Base-by-base conservation (phyloP, 2,113 vertebrate genomes). In the Axis porcinus region DNA sequence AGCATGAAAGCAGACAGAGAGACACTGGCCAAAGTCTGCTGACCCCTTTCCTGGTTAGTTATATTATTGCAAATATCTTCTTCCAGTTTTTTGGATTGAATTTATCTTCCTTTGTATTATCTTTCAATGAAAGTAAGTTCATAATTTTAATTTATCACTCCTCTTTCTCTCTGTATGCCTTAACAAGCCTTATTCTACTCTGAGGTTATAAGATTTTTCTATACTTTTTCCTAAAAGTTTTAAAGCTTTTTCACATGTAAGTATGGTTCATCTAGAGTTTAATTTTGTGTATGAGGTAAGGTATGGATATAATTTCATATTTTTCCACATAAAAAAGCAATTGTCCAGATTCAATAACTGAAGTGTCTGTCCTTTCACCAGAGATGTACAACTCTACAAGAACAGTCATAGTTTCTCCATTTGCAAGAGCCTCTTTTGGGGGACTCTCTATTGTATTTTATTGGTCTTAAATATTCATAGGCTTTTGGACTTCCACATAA, bases 401-500 rank as follows among this genome's bases (percentile, higher is more conserved):
- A 52, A 19, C 0, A 33, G 54, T 12, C 2, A 28, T 1, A 23
- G 14, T n/a, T 52, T 47, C 36, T 28, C 8, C 33, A 25, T 21
- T 16, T 21, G 4, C 50, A 4, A 52, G 33, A 70, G 52, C 43
- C 45, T 64, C 62, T 52, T 47, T 50, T 7, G 16, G 36, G 47
- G 45, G 33, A 6, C 9, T 40, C 3, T 54, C 40, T 1, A 12
- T 13, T 25, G 8, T 14, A 64, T 54, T 52, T 45, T 28, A 45
- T 55, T 33, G 28, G 14, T 45, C 67, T 33, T 30, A 83, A 23
- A 36, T 50, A 47, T 57, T 16, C 40, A 5, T n/a, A 50, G 36
- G 27, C n/a, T 91, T 85, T 55, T 64, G 30, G 8, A 45, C 62
- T 89, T 64, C 15, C 5, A 1, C 5, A 55, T 45, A 62, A 54